Evolutionary conservation across 2,888 invertebrate genomes (phyloP).

Genomic region (Hartigia nigra): DNA sequence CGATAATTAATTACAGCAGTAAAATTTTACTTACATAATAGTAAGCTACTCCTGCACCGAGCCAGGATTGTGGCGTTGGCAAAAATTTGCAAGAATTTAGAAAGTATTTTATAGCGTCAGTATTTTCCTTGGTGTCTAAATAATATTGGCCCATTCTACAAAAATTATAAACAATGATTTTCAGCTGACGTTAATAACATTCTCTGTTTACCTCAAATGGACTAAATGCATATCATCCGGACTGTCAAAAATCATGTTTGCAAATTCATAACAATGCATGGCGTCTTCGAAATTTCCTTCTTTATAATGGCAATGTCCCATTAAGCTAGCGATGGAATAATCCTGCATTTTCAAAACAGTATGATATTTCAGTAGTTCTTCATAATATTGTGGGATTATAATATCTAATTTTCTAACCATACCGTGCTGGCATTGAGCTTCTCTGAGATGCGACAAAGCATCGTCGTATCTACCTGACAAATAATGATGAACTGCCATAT

Average conservation of each 20-base stretch:
- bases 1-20: not conserved
- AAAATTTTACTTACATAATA: slow-evolving; percentile 38
- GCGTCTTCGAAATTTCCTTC: slow-evolving; percentile 32
- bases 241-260: slow-evolving; percentile 43
- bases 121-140: slow-evolving; percentile 34
- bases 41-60: slow-evolving; percentile 46
- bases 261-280: slow-evolving; percentile 45
- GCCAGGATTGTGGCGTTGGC: slow-evolving; percentile 46
- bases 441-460: slow-evolving; percentile 43
- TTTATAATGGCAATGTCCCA: slow-evolving; percentile 48
- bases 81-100: slow-evolving; percentile 38
- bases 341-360: slow-evolving; percentile 35
- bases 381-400: not conserved
- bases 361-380: not conserved
- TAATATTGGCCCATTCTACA: slow-evolving; percentile 45
- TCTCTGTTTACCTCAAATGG: slow-evolving; percentile 34
- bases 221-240: slow-evolving; percentile 48
- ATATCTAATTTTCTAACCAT: slow-evolving; percentile 32
- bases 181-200: not conserved
- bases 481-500: slow-evolving; percentile 48
- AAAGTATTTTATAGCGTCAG: slow-evolving; percentile 41
- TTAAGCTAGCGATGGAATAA: slow-evolving; percentile 44
- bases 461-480: slow-evolving; percentile 40
- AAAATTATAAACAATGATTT: not conserved
- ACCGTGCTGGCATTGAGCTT: slow-evolving; percentile 42